Evolutionary conservation across 2,888 invertebrate genomes (phyloP), one percentile per base, ranked within the genome.

Genomic region (Apodemia zela): DNA sequence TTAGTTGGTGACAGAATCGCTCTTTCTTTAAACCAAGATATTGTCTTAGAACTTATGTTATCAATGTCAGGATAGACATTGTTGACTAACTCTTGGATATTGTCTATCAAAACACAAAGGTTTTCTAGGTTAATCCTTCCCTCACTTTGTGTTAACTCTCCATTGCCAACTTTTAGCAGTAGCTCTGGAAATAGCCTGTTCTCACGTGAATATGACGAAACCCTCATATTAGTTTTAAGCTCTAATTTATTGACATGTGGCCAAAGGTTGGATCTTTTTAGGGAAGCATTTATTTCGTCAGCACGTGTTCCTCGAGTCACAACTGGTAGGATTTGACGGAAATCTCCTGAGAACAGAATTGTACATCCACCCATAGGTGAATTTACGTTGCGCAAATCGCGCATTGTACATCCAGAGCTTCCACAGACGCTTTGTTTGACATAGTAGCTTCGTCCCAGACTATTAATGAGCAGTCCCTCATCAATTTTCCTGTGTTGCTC

Each of bases 351-450:
- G 61, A 73, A 69, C 60, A 70, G 62, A 67, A 72, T 66, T 66
- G 71, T 70, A 63, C 67, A 67, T 65, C 70, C 71, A 68, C 72
- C 72, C 71, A 72, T 71, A 63, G 71, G 69, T 63, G 61, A 57
- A 66, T 72, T 67, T 61, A 65, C 67, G 57, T 47, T 67, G 68
- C 71, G 71, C 67, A 72, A 68, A 72, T 72, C 72, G 65, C 71
- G 72, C 71, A 74, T 69, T 71, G 72, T 72, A 66, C 71, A 68
- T 74, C 72, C 67, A 76, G 65, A 64, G 73, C 72, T 69, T 73
- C 72, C 66, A 73, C 68, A 65, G 71, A 71, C 64, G 67, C 66
- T 62, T 69, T 73, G 68, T 73, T 69, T 66, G 73, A 68, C 72
- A 73, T 73, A 59, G 72, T 71, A 42, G 68, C 69, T 71, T 72